A percentile compares a stretch with the other conserved stretches of the same genome.
These are phyloP conservation scores for Melanophora roralis DNA, from an alignment of 2,888 invertebrate species.

Conservation along the genomic window DNA sequence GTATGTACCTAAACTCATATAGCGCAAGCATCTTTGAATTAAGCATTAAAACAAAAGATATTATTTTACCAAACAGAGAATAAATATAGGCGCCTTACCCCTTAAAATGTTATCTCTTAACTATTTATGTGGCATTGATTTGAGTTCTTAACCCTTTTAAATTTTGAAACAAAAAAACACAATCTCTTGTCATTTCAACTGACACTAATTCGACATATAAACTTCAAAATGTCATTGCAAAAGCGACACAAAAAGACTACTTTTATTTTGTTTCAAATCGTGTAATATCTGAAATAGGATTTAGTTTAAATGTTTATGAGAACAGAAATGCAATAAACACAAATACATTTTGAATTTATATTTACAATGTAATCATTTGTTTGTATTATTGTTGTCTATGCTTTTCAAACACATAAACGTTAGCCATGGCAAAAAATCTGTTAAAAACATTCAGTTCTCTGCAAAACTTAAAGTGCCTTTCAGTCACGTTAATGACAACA, in stretches of 20 bases:
- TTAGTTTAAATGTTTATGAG: background rate
- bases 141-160: no score
- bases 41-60: no score
- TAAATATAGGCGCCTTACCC: no score
- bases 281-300: background rate
- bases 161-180: background rate
- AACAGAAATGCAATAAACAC: background rate
- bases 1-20: no score
- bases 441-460: no score
- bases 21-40: no score
- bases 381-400: background rate
- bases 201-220: constrained; percentile 14
- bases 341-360: background rate
- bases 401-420: background rate
- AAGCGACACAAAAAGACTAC: background rate
- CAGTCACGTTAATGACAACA: no score
- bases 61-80: no score
- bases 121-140: no score
- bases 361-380: background rate
- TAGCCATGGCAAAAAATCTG: background rate
- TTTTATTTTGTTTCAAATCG: background rate
- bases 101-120: no score
- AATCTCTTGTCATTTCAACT: background rate
- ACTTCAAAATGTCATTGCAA: background rate
- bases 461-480: no score